phyloP scores from a whole-genome alignment of 2,113 vertebrate species.

The Uria lomvia region DNA sequence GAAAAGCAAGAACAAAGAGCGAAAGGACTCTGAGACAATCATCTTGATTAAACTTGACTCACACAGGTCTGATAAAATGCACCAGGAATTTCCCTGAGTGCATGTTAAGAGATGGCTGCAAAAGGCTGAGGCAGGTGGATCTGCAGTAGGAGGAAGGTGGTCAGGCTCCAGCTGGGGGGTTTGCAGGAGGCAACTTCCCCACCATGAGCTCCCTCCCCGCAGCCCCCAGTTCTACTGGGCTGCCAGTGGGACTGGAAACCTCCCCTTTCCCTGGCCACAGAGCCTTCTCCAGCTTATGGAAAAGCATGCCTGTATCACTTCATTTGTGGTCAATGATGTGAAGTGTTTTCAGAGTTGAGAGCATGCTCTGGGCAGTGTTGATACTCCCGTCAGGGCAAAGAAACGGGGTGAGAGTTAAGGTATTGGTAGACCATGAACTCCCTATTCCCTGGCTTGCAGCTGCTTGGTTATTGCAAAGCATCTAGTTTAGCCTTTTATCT shows the following conservation, averaged over 20 bases:
- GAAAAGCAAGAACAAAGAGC: neutral
- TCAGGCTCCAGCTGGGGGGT: neutral
- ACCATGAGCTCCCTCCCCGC: accelerated
- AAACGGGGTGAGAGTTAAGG: neutral
- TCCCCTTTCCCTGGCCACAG: neutral
- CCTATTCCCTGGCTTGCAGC: neutral
- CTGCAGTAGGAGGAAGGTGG: neutral
- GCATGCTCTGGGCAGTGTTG: neutral
- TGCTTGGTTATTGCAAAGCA: neutral
- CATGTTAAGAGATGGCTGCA: neutral
- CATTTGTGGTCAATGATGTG: neutral
- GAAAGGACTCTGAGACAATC: neutral
- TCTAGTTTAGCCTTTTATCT: neutral
- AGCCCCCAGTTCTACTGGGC: neutral
- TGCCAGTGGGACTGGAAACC: neutral
- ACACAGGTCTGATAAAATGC: neutral
- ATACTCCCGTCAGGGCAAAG: neutral
- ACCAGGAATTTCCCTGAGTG: neutral
- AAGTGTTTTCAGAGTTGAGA: neutral
- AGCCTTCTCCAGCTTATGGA: neutral
- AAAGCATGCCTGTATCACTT: neutral
- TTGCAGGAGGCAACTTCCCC: neutral
- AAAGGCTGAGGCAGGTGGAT: neutral
- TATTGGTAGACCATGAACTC: neutral
- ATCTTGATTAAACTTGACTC: neutral